phyloP scores from a whole-genome alignment of 2,888 invertebrate genomes.

The Leistus spinibarbis region DNA sequence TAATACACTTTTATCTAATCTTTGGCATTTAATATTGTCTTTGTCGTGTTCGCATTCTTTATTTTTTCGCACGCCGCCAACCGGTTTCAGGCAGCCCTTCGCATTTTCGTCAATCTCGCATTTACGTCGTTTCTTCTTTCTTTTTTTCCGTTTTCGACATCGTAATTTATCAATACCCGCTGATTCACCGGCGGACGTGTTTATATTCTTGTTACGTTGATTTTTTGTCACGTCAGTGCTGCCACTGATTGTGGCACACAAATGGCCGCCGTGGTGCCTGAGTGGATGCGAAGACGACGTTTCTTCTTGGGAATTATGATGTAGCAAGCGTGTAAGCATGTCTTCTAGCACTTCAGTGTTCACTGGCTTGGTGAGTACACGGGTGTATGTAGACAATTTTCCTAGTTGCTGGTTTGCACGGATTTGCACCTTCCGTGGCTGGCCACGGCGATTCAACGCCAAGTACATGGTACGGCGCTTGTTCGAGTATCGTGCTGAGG shows the following conservation, averaged over 20 bases:
- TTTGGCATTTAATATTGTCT: conserved; percentile 56
- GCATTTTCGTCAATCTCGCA: conserved; percentile 49
- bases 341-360: conserved; percentile 61
- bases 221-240: conserved; percentile 35
- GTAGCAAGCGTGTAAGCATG: conserved; percentile 46
- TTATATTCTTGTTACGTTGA: conserved; percentile 29
- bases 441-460: conserved; percentile 76
- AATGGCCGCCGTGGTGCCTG: conserved; percentile 53
- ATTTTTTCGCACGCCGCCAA: conserved; percentile 49
- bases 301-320: conserved; percentile 46
- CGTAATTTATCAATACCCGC: conserved; percentile 55
- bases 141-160: conserved; percentile 60
- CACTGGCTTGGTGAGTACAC: conserved; percentile 67
- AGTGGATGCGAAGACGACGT: conserved; percentile 50
- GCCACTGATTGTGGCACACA: conserved; percentile 46
- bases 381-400: conserved; percentile 75
- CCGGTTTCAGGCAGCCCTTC: conserved; percentile 45
- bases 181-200: conserved; percentile 48
- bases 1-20: conserved; percentile 46
- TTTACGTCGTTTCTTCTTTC: conserved; percentile 60
- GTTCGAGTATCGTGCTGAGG: conserved; percentile 75
- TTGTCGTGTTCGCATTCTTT: conserved; percentile 49
- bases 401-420: conserved; percentile 70
- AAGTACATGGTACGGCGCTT: conserved; percentile 73
- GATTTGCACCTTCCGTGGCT: conserved; percentile 74